Conservation (phyloP, 2,113 vertebrate genomes). For the Notothenia coriiceps region DNA sequence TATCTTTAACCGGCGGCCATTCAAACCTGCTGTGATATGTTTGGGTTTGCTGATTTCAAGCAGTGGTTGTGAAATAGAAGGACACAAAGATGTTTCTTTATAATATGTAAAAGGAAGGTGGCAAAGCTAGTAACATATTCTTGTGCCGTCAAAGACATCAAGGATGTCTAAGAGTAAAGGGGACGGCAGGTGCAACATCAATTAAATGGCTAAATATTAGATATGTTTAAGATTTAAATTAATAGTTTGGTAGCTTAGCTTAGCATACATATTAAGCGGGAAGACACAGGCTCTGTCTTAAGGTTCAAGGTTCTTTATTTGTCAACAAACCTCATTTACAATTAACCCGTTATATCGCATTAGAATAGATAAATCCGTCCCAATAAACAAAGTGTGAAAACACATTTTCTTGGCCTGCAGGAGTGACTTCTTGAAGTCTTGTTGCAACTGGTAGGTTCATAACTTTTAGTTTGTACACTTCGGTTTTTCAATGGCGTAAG, state of each 20-base stretch:
- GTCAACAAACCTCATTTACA: too few species aligned
- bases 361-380: neutral
- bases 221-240: neutral
- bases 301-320: too few species aligned
- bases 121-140: neutral
- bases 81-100: neutral
- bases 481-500: neutral
- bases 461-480: neutral
- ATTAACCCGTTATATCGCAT: neutral
- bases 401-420: neutral
- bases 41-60: neutral
- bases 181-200: neutral
- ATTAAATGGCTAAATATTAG: neutral
- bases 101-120: neutral
- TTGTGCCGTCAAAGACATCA: neutral
- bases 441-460: neutral
- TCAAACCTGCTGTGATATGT: conserved; percentile 16
- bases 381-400: neutral
- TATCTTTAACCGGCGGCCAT: conserved; percentile 18
- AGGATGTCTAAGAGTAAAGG: neutral
- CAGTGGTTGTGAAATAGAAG: neutral
- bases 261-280: neutral
- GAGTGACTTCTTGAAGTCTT: neutral
- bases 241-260: neutral
- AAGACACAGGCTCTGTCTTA: neutral